Percentiles rank a stretch among this genome's conserved stretches.
Conservation (phyloP, 2,797 vertebrate genomes). For the Sebastes ruberrimus region DNA sequence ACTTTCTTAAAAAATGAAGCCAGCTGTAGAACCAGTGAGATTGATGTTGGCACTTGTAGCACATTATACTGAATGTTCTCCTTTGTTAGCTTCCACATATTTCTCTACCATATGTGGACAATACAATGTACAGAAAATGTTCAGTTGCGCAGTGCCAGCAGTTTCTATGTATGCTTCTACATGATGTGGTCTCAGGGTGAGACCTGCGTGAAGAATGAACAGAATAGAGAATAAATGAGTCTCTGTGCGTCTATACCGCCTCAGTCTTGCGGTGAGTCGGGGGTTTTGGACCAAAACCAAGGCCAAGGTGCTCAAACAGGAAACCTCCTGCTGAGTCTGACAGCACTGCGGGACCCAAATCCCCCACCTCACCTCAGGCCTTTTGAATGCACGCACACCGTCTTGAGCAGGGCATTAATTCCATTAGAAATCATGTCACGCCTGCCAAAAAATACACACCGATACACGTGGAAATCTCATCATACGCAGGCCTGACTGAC, state of each 20-base stretch:
- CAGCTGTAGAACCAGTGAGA: neutral
- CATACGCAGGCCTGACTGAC: neutral
- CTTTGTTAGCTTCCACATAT: constrained; percentile 2
- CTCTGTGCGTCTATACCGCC: constrained; percentile 4
- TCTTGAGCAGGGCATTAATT: constrained; percentile 5
- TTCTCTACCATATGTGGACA: constrained; percentile 12
- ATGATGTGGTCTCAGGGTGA: neutral
- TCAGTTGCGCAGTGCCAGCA: neutral
- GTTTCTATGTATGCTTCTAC: neutral
- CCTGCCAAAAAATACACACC: constrained; percentile 23
- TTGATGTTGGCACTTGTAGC: neutral
- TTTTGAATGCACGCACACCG: constrained; percentile 7
- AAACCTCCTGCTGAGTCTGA: constrained; percentile 44
- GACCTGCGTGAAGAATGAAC: neutral
- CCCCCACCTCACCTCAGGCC: constrained; percentile 2
- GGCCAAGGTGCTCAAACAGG: constrained; percentile 42
- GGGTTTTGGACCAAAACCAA: constrained; percentile 30
- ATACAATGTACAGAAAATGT: neutral
- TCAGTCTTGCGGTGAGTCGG: neutral
- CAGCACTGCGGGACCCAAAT: neutral
- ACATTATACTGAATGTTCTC: neutral
- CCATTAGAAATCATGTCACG: neutral
- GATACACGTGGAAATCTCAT: constrained; percentile 13
- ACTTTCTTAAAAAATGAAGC: constrained; percentile 30
- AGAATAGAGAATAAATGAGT: constrained; percentile 15